These are phyloP conservation scores for Puffinus mauretanicus DNA, from an alignment of 2,113 vertebrate genomes.

Conservation along the genomic window DNA sequence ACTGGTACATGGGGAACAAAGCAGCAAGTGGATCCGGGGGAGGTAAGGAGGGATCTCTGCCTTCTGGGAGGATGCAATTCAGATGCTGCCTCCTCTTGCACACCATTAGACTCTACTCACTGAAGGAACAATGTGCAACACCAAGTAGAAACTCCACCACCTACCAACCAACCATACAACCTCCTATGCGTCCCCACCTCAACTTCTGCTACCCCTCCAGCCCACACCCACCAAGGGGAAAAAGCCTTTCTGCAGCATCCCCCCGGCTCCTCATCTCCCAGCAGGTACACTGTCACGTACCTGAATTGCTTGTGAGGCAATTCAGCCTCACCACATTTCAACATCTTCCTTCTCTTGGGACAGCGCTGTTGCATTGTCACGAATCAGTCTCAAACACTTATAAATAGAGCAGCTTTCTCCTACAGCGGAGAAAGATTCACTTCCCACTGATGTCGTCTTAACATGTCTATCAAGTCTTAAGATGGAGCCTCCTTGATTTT, in stretches of 20 bases:
- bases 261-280: not conserved
- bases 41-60: not conserved
- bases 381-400: accelerated
- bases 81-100: not conserved
- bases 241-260: not conserved
- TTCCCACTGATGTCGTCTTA: not conserved
- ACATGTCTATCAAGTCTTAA: not conserved
- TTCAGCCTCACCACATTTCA: not conserved
- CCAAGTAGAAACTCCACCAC: not conserved
- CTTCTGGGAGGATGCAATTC: not conserved
- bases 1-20: not conserved
- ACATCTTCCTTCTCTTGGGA: not conserved
- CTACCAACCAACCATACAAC: accelerated
- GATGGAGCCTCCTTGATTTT: not conserved
- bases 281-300: accelerated
- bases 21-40: not conserved
- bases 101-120: not conserved
- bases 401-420: not conserved
- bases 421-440: not conserved
- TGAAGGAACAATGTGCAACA: not conserved
- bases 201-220: not conserved
- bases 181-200: not conserved
- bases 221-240: not conserved
- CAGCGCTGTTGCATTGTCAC: accelerated
- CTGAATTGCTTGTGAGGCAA: not conserved